Base-by-base conservation (phyloP, 1,140 invertebrate genomes). In the Cardiocondyla obscurior region DNA sequence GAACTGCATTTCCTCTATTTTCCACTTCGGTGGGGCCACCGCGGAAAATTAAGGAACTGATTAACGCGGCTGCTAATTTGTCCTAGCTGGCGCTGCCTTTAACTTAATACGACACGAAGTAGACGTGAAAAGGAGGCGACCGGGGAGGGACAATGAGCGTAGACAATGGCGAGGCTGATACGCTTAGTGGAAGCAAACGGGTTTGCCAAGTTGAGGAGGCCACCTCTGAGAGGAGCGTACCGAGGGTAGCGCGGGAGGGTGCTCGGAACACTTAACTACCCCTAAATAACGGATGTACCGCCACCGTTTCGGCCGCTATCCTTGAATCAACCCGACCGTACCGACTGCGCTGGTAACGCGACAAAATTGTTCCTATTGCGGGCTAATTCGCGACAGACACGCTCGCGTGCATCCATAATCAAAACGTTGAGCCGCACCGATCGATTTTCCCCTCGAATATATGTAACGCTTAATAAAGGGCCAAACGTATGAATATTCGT, bases 121-220 rank as follows among this genome's bases (percentile, higher is more conserved):
- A 49, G 85, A 65, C 44, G 58, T 19, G 81, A 19, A 65, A 39
- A 51, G 55, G 62, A 49, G 30, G 55, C 22, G 33, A 19, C 33
- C 58, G 16, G 16, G 53, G 39, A 28, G 49, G 36, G 70, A 88
- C 83, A 88, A 88, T 83, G 64, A 85, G 73, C 79, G 60, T 33
- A 64, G 87, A 88, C 87, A 87, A 87, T 85, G 79, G 64, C 64
- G 53, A 67, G 77, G 69, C 70, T 85, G 85, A 86, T 86, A 85
- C 83, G 83, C 70, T 87, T 65, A 73, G 79, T 77, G 65, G 83
- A 65, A 83, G 88, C 67, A 85, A 89, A 85, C 88, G 60, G 86
- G 82, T 87, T 81, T 81, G 72, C 65, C 84, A 84, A 82, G 69
- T 84, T 62, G 65, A 60, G 76, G 84, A 67, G 67, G 60, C 73